Evolutionary conservation across 2,888 invertebrate species (phyloP), one percentile per base, ranked within the genome.

Genomic region (Dryomyza anilis): DNA sequence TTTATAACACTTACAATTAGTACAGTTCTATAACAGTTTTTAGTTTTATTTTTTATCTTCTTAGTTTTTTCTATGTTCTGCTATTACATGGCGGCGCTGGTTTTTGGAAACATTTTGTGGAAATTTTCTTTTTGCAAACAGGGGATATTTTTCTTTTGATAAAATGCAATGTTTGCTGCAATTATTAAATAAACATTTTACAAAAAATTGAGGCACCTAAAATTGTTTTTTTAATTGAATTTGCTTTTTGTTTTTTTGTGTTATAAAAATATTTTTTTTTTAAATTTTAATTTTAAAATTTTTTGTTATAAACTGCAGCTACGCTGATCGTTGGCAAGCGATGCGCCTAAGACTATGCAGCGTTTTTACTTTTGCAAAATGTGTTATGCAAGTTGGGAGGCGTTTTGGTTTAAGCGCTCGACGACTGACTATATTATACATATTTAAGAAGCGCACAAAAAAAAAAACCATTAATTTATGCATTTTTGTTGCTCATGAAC

Each of bases 171-270:
- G 19, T 43, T 43, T n/a, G 19, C 43, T 43, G 16, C n/a, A 8
- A 43, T 16, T 19, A 19, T 43, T 16, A 43, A 8, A 43, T 43
- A 43, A n/a, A 43, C 14, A 43, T 43, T 43, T 43, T 43, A 43
- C 43, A 43, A 25, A 50, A 50, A 50, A 50, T 50, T n/a, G 23
- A 50, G 50, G 50, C 50, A 50, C 50, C 50, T 50, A 50, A 50
- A 25, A 29, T 30, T 61, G 55, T 65, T 58, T 33, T 64, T 57
- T 63, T 45, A 27, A 55, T 65, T 45, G 60, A 63, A 61, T 65
- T 64, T 63, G n/a, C 53, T 58, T 48, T 29, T 57, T 63, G 19
- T 39, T 21, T 23, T 27, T 27, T 53, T 53, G 52, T 48, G 64
- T 63, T 64, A 57, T 10, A 29, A 57, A 55, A 58, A 59, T 60